A percentile compares a stretch with the other conserved stretches of the same genome.
Evolutionary conservation across 2,797 vertebrate species (phyloP).

Genomic region (Gila robusta): DNA sequence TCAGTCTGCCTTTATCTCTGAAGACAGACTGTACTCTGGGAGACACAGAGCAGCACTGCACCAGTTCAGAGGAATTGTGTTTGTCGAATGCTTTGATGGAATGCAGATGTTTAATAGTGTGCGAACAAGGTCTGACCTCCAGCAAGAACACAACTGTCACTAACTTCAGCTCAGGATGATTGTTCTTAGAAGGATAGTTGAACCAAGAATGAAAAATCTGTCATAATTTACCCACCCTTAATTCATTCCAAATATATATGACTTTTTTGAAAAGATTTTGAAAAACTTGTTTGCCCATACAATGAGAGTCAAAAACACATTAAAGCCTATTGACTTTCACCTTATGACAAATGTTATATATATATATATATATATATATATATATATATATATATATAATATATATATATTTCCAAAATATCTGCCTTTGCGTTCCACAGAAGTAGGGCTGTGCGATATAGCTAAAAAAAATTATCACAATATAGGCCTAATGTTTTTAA

Average conservation of each 20-base stretch:
- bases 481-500: no score
- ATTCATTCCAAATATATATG: neutral
- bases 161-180: constrained; percentile 35
- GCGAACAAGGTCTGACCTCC: constrained; percentile 78
- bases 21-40: constrained; percentile 73
- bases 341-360: no score
- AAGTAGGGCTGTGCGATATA: no score
- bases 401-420: neutral
- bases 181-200: neutral
- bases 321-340: neutral
- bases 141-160: constrained; percentile 69
- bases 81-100: constrained; percentile 70
- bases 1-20: constrained; percentile 78
- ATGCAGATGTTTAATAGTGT: constrained; percentile 64
- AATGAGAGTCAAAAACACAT: neutral
- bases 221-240: neutral
- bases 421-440: neutral
- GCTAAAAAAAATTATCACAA: no score
- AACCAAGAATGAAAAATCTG: neutral
- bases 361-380: no score
- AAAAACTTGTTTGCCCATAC: neutral
- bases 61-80: constrained; percentile 77
- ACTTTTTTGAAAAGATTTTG: neutral
- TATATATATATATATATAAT: neutral
- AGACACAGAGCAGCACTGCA: constrained; percentile 74